Evolutionary conservation across 37 sponge, comb jelly and placozoan genomes (phyloP).

Genomic region (Crambe crambe): DNA sequence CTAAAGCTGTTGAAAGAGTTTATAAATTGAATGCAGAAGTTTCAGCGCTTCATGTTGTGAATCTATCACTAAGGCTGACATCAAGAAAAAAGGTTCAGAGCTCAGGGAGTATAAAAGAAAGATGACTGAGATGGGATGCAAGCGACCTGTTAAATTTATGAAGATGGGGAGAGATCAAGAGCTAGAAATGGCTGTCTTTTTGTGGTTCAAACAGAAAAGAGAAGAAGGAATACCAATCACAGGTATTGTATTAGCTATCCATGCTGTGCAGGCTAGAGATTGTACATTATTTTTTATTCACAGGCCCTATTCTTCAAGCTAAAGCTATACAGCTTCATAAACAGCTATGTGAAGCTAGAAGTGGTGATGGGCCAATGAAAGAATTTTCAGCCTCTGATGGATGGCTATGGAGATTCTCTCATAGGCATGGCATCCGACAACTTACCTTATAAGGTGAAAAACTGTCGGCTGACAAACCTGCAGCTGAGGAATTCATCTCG

Average conservation of each 20-base stretch:
- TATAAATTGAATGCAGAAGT: slow-evolving; percentile 22
- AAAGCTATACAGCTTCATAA: not conserved
- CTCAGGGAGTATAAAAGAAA: slow-evolving; percentile 21
- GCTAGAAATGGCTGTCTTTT: not conserved
- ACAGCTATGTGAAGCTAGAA: not conserved
- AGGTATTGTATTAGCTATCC: too few relatives aligned
- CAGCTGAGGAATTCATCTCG: slow-evolving; percentile 4
- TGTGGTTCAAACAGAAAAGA: slow-evolving; percentile 37
- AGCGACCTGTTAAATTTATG: not conserved
- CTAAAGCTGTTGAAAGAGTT: slow-evolving; percentile 22
- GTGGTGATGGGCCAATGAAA: not conserved
- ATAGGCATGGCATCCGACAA: slow-evolving; percentile 28
- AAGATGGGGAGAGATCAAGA: slow-evolving; percentile 8
- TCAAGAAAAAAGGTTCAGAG: slow-evolving; percentile 16
- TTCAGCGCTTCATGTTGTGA: too few relatives aligned
- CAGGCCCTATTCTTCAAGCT: slow-evolving; percentile 10
- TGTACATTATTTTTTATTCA: not conserved
- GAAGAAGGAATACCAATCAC: slow-evolving; percentile 18
- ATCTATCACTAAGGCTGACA: too few relatives aligned
- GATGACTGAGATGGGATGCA: slow-evolving; percentile 32
- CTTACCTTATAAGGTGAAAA: slow-evolving; percentile 40
- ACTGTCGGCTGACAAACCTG: slow-evolving; percentile 11
- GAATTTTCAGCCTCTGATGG: slow-evolving; percentile 18
- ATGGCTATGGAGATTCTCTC: slow-evolving; percentile 40
- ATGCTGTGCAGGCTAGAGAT: not conserved